Base-by-base conservation (phyloP, 2,797 vertebrate species). In the Podargus strigoides region DNA sequence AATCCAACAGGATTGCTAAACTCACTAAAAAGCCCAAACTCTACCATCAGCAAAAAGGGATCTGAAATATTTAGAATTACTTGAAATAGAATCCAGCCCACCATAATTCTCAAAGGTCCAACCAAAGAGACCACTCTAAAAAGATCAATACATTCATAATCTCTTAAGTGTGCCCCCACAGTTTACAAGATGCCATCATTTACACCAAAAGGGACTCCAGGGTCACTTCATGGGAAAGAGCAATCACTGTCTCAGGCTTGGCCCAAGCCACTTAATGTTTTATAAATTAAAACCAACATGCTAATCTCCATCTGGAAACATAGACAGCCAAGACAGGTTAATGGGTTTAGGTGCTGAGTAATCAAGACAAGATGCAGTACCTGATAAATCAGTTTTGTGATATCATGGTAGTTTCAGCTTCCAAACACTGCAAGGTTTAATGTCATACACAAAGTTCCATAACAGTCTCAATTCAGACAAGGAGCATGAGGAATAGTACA, bases 331-430 rank as follows among this genome's bases (percentile, higher is more conserved):
- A 69, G 63, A 62, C 77, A 95, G 84, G 84, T 77, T 56, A 94
- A 44, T 59, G 68, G 87, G 63, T 79, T 79, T 22, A 89, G 64
- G 68, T 95, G 96, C 92, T 93, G 93, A 94, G 84, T 87, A 92
- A 93, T 82, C 47, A 92, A 41, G 88, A 60, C 56, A 73, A 89
- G 92, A 63, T 36, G 64, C 88, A 87, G 72, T 22, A 70, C 52
- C 78, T 85, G 72, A 90, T 87, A 87, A 85, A 85, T 76, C 41
- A 74, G 60, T 74, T 92, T 46, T 63, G 58, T 0, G 1, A 14
- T 74, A 77, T 64, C 68, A 67, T 56, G 68, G 49, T 27, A 37
- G 81, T 80, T 82, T 94, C 94, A 89, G 72, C 89, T 95, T 95
- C 87, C 92, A 80, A 60, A 67, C 27, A 7, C 60, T 28, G 18